Evolutionary conservation across 2,888 invertebrate genomes (phyloP), one percentile per base, ranked within the genome.

Genomic region (Lobophora halterata): DNA sequence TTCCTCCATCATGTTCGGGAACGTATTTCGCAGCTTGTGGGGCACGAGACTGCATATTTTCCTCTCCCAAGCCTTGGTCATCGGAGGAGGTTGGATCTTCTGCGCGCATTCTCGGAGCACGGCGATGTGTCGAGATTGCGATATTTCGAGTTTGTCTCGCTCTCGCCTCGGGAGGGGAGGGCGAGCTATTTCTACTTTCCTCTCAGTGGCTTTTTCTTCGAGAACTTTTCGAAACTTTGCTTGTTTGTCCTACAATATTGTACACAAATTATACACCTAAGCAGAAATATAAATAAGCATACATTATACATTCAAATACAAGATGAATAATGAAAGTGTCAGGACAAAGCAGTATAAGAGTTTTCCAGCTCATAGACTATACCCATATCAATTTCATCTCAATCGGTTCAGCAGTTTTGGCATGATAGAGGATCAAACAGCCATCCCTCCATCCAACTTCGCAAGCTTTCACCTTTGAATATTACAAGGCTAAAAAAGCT

Each of bases 1-100:
- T 3, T 72, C 78, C 13, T 88, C 79, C 18, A 90, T 80, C 1
- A 91, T 60, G 12, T 79, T 68, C 0, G 89, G 89, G 64, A 89
- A 93, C 23, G 88, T 85, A 13, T 72, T 72, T 40, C 89, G 89
- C n/a, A 92, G 69, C 28, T 83, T 81, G 0, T 71, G 64, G 0
- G 90, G 90, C 0, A 92, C 85, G 28, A 89, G 88, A 31, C 76
- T 83, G 28, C 86, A 75, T 38, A 94, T 93, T 58, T 88, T 90
- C 4, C 79, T 63, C 68, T 92, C 91, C 74, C 91, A 91, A 19
- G 88, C 82, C 12, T 85, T 80, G 1, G 90, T 80, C 90, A 92
- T 92, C 3, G 88, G 88, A 0, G 91, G 90, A 3, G 90, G 90
- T 21, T 89, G 79, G 25, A 91, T 86, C 46, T 88, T 74, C 1